phyloP scores from a whole-genome alignment of 2,888 invertebrate genomes.

The Imbricaverruca yamaguchii region DNA sequence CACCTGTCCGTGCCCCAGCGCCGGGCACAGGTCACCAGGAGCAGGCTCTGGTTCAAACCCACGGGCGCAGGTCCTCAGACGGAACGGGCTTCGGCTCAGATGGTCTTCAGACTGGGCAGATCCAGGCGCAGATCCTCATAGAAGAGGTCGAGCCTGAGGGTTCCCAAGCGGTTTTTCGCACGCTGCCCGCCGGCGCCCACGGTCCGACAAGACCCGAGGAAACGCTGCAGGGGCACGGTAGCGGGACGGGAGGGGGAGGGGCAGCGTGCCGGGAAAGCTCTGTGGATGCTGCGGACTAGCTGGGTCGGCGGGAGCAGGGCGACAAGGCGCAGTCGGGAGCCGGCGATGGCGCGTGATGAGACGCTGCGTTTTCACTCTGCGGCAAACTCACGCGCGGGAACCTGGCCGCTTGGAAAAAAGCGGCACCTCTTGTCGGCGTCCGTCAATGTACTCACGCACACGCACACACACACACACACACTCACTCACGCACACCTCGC shows the following conservation, averaged over 20 bases:
- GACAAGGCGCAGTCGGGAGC: neutral
- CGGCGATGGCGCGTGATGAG: neutral
- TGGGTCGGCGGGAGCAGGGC: neutral
- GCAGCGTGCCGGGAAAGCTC: too few relatives aligned
- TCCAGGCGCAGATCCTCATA: neutral
- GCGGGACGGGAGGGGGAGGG: too few relatives aligned
- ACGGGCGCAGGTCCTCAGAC: neutral
- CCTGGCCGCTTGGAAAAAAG: neutral
- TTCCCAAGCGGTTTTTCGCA: too few relatives aligned
- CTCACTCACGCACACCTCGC: neutral
- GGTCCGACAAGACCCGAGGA: too few relatives aligned
- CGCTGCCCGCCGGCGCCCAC: too few relatives aligned
- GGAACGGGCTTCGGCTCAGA: neutral
- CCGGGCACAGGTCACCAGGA: neutral
- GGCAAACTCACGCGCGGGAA: neutral
- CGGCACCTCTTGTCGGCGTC: neutral
- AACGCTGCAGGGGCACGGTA: too few relatives aligned
- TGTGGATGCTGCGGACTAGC: neutral
- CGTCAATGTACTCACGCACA: neutral
- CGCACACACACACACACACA: neutral
- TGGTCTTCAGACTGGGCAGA: neutral
- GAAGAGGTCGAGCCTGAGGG: too few relatives aligned
- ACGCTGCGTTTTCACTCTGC: neutral
- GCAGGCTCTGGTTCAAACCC: too few relatives aligned
- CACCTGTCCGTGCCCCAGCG: neutral